These are phyloP conservation scores for Hirtodrosophila histrioides DNA, from an alignment of 2,888 invertebrate genomes.

Conservation along the genomic window DNA sequence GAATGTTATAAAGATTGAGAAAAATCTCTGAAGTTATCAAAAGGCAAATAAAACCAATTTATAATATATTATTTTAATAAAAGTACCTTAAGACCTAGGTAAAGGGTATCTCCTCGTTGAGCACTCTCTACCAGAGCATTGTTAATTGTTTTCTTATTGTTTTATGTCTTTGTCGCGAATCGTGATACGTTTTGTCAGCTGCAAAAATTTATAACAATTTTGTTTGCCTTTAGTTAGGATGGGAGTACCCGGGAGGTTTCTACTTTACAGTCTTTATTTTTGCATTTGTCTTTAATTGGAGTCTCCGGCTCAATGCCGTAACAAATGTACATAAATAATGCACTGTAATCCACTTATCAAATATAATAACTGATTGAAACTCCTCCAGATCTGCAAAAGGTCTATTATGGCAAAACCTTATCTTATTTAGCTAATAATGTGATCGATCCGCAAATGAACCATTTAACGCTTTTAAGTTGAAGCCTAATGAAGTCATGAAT, in stretches of 20 bases:
- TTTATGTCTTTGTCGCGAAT: constrained; percentile 11
- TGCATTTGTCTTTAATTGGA: constrained; percentile 7
- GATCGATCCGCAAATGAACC: constrained; percentile 20
- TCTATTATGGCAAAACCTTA: neutral
- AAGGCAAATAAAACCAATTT: no score
- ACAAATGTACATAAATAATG: constrained; percentile 2
- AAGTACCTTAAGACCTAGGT: no score
- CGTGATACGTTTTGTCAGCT: constrained; percentile 46
- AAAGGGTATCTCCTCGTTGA: no score
- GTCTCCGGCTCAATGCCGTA: constrained; percentile 14
- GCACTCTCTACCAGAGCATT: no score
- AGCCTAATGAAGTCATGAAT: constrained; percentile 30
- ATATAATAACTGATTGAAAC: neutral
- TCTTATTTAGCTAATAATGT: constrained; percentile 5
- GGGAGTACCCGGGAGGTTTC: constrained; percentile 5
- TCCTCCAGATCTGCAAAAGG: constrained; percentile 7
- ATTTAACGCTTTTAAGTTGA: constrained; percentile 11
- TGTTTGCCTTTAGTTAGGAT: constrained; percentile 23
- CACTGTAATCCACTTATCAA: constrained; percentile 30
- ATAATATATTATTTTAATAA: no score
- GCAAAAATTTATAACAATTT: constrained; percentile 40
- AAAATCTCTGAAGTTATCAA: no score
- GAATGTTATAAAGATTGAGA: no score
- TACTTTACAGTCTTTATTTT: constrained; percentile 1
- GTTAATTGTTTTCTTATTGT: constrained; percentile 16